Percentiles rank a stretch among this genome's conserved stretches.
Evolutionary conservation across 2,113 vertebrate species (phyloP).

Genomic region (Psittacus erithacus): DNA sequence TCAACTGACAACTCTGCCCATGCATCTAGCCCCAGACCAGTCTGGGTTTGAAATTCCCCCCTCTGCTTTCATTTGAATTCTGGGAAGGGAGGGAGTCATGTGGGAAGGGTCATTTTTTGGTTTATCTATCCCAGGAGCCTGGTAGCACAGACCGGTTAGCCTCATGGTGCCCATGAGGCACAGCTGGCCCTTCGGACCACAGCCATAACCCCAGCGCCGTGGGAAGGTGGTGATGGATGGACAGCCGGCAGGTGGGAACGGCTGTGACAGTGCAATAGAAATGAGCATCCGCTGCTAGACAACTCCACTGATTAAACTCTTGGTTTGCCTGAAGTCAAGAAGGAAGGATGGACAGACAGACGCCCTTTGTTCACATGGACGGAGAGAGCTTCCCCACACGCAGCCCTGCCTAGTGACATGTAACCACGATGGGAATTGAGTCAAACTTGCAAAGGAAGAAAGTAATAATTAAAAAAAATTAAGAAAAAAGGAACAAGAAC

Average conservation of each 20-base stretch:
- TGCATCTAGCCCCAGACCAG: neutral
- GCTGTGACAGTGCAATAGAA: slow-evolving; percentile 73
- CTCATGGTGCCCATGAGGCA: slow-evolving; percentile 10
- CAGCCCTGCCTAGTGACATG: neutral
- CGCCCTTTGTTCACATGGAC: neutral
- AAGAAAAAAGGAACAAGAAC: neutral
- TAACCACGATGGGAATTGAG: neutral
- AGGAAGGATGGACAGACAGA: slow-evolving; percentile 18
- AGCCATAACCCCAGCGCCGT: slow-evolving; percentile 46
- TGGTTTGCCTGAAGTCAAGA: neutral
- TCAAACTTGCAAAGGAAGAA: neutral
- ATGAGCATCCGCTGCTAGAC: slow-evolving; percentile 50
- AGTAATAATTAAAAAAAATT: neutral
- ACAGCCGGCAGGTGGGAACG: neutral
- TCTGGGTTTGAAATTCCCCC: neutral
- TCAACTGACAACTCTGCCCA: neutral
- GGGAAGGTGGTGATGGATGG: neutral
- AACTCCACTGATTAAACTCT: slow-evolving; percentile 39
- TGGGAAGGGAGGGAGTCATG: neutral
- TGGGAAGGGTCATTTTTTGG: neutral
- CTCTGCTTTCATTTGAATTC: neutral
- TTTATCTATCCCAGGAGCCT: slow-evolving; percentile 53
- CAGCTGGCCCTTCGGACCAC: slow-evolving; percentile 60
- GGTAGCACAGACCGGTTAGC: slow-evolving; percentile 57
- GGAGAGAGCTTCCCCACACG: neutral